Base-by-base conservation (phyloP, 2,113 vertebrate genomes). In the Ardeotis arabs region DNA sequence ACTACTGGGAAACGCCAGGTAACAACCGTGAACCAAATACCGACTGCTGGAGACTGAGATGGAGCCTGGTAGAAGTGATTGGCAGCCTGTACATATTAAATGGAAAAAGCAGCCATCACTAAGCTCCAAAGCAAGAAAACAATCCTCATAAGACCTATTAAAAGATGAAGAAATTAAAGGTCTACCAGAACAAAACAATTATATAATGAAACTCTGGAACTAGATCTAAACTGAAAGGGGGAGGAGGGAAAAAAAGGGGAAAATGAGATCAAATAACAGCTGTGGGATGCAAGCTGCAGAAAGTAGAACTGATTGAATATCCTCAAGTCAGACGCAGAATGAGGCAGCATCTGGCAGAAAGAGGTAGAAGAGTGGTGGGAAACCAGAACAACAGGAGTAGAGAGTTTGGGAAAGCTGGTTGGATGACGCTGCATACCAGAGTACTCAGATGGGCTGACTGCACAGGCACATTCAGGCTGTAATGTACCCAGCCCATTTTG, bases 141-240 rank as follows among this genome's bases (percentile, higher is more conserved):
- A 87, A 93, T 70, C 72, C 81, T 90, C 58, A 23, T 50, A 87
- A 95, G 75, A 62, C 66, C 74, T 92, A 94, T 67, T 93, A 88
- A 93, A 95, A 93, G 67, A 95, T 9, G 22, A 87, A 93, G 79
- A 93, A 90, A 84, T 90, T 86, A 94, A 92, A 81, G 8, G 39
- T 84, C 87, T 92, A 79, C 64, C 9, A 3, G 83, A 92, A 89
- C 73, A 86, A 96, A 96, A 92, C 78, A 91, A 95, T 96, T 93
- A 78, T n/a, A 78, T 90, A 95, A 96, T 52, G 69, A 87, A 96
- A 92, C 35, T 53, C 74, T 90, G 88, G 76, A 94, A 89, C 60
- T 68, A 96, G 76, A 95, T 93, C 83, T 95, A 96, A 96, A 90
- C 79, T 60, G 37, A 76, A 64, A 52, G n/a, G 18, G 47, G 33